Evolutionary conservation across 1,140 invertebrate species (phyloP).

Genomic region (Lineus longissimus): DNA sequence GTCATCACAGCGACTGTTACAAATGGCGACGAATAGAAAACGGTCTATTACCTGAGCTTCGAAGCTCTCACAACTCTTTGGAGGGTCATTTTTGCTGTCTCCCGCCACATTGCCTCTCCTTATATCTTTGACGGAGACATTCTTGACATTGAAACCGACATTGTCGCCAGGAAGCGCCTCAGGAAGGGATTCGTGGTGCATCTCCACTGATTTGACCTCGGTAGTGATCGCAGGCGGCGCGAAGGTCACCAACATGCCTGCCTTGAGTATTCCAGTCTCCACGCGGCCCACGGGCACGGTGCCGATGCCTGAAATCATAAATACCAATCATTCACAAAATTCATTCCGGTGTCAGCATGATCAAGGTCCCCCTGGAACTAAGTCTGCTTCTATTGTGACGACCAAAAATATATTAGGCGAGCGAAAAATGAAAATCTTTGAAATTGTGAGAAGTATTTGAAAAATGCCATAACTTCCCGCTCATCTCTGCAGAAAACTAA

Average conservation of each 20-base stretch:
- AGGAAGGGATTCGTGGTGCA: conserved; percentile 92
- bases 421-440: no score
- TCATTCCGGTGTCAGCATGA: no score
- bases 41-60: conserved; percentile 87
- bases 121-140: conserved; percentile 94
- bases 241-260: conserved; percentile 94
- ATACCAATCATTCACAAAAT: no score
- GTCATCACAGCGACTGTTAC: no score
- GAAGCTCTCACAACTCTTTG: conserved; percentile 78
- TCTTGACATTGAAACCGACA: conserved; percentile 98
- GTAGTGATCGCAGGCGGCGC: conserved; percentile 58
- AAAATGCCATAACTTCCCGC: no score
- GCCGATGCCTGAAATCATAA: conserved; percentile 73
- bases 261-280: conserved; percentile 92
- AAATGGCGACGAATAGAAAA: background rate
- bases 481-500: no score
- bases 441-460: no score
- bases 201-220: conserved; percentile 91
- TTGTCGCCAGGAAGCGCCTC: conserved; percentile 95
- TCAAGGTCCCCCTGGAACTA: no score
- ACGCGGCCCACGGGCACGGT: conserved; percentile 96
- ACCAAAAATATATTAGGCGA: no score
- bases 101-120: conserved; percentile 92
- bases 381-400: no score
- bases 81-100: conserved; percentile 90